Percentiles rank a stretch among this genome's conserved stretches.
phyloP scores from a whole-genome alignment of 2,113 vertebrate species.

The Myiagra hebetior region DNA sequence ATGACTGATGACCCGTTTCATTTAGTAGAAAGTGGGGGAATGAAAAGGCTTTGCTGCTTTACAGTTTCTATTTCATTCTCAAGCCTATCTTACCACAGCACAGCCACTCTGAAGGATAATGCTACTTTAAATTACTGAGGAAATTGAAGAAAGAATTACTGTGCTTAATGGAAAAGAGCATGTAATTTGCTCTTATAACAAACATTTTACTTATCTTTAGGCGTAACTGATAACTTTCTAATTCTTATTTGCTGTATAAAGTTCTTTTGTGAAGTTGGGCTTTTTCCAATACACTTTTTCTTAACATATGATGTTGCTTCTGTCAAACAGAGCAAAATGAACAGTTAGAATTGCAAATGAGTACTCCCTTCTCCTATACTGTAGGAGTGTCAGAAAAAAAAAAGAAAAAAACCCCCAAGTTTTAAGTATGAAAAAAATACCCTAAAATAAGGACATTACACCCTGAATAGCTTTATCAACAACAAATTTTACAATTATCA shows the following conservation, averaged over 20 bases:
- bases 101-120: not conserved
- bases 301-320: not conserved
- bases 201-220: not conserved
- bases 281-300: not conserved
- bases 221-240: not conserved
- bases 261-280: not conserved
- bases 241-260: not conserved
- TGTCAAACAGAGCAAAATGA: not conserved
- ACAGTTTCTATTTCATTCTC: not conserved
- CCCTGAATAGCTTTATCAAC: not conserved
- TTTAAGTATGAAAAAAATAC: not conserved
- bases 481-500: not conserved
- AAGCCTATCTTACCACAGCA: slow-evolving; percentile 1
- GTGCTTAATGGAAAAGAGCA: not conserved
- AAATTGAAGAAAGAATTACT: not conserved
- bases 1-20: not conserved
- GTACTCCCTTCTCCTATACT: not conserved
- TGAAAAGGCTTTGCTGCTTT: not conserved
- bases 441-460: not conserved
- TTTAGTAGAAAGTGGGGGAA: not conserved
- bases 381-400: not conserved
- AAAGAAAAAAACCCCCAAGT: fast-evolving
- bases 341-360: not conserved
- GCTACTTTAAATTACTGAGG: not conserved
- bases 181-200: slow-evolving; percentile 1